phyloP scores from a whole-genome alignment of 92 coral and sea anemone species.

The Umimayanthus chanpuru region DNA sequence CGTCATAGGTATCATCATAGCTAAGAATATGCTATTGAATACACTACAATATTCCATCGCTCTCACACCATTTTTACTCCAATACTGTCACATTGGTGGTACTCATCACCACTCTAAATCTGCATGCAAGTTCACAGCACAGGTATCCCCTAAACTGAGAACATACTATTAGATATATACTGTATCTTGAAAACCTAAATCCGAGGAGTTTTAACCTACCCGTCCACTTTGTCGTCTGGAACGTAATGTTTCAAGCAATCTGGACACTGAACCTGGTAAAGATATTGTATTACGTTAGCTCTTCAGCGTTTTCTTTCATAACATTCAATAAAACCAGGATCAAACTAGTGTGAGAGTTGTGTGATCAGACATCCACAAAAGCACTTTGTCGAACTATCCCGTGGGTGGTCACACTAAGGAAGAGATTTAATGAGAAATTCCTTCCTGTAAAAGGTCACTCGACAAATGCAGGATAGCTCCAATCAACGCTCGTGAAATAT shows the following conservation, averaged over 20 bases:
- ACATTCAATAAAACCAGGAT: neutral
- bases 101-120: neutral
- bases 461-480: too few relatives aligned
- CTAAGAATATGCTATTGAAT: too few relatives aligned
- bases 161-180: neutral
- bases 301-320: neutral
- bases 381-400: too few relatives aligned
- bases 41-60: too few relatives aligned
- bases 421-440: too few relatives aligned
- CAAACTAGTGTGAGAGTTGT: too few relatives aligned
- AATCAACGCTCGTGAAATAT: too few relatives aligned
- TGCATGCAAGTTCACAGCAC: neutral
- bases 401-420: neutral
- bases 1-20: too few relatives aligned
- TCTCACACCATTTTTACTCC: too few relatives aligned
- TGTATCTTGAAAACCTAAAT: neutral
- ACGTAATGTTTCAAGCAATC: conserved; percentile 83
- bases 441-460: too few relatives aligned
- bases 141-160: too few relatives aligned
- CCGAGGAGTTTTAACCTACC: neutral
- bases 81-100: too few relatives aligned
- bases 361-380: neutral
- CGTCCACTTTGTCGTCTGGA: conserved; percentile 52
- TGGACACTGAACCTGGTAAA: conserved; percentile 78
- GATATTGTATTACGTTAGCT: neutral